Base-by-base conservation (phyloP, 2,113 vertebrate species). In the Procapra przewalskii region DNA sequence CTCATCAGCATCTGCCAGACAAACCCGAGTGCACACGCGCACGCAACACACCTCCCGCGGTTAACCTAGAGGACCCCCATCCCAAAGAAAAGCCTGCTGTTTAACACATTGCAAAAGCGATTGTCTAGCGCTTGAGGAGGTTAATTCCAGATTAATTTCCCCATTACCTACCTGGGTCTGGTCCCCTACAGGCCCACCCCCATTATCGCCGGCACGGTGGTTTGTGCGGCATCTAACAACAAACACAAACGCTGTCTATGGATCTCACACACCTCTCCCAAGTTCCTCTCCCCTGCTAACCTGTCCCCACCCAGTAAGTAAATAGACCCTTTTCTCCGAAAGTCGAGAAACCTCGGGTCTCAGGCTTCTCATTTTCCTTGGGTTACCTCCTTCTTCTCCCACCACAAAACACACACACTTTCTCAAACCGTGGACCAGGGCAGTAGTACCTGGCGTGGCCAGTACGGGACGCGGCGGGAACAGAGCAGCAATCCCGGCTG, bases 71-170 rank as follows among this genome's bases (percentile, higher is more conserved):
- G 90, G n/a, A 13, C 13, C 36, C 62, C 14, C 80, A 52, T 79
- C 77, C 48, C 15, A 48, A 13, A 27, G 55, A 87, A 48, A 92
- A 88, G 14, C 17, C 82, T 21, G 33, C 36, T 31, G 83, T 92
- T 77, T 95, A 97, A 98, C 97, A 97, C 94, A 75, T 96, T 95
- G 98, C 97, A 84, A 98, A 96, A 84, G 96, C 88, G 84, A 94
- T 95, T 77, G 91, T 50, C 96, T 92, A 59, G 95, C 98, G 12
- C 77, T 97, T 89, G 95, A 81, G 21, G 21, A 96, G 98, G 97
- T 98, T 97, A 98, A 98, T 97, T 97, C 97, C 96, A 97, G 97
- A 97, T 98, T 98, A 97, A 98, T 94, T 97, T 97, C 48, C 80
- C 88, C 82, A 93, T 97, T 82, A 95, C 95, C 71, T 97, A 96